Evolutionary conservation across 2,888 invertebrate genomes (phyloP).

Genomic region (Pemphredon lugubris): DNA sequence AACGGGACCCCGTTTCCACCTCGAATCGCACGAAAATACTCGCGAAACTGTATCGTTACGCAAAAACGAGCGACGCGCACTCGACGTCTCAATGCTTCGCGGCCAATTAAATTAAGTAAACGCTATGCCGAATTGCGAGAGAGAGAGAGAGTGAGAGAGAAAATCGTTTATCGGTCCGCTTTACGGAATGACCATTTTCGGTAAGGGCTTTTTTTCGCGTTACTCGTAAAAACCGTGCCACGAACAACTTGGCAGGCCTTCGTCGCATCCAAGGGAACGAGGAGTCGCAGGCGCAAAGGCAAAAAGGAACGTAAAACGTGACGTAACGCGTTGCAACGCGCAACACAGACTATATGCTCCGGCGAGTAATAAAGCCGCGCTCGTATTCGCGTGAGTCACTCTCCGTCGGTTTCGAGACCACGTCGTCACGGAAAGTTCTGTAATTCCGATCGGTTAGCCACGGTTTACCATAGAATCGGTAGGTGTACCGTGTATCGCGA

Average conservation of each 20-base stretch:
- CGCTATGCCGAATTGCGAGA: too few species aligned
- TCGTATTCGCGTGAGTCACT: slow-evolving; percentile 48
- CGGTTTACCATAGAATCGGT: neutral
- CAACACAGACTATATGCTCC: slow-evolving; percentile 32
- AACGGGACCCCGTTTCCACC: too few species aligned
- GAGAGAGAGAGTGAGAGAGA: too few species aligned
- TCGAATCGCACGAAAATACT: too few species aligned
- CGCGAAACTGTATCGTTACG: too few species aligned
- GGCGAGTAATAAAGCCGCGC: slow-evolving; percentile 44
- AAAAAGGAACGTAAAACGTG: slow-evolving; percentile 39
- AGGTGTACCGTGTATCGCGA: slow-evolving; percentile 3
- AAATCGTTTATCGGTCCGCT: neutral
- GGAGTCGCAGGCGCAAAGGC: slow-evolving; percentile 7
- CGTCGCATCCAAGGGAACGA: slow-evolving; percentile 24
- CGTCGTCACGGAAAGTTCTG: slow-evolving; percentile 39
- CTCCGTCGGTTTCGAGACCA: slow-evolving; percentile 43
- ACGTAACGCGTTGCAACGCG: slow-evolving; percentile 38
- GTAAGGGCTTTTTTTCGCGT: neutral
- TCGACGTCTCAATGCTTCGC: too few species aligned
- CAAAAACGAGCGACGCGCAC: too few species aligned
- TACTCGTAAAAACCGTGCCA: slow-evolving; percentile 6
- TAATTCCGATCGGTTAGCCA: slow-evolving; percentile 22
- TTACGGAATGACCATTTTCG: slow-evolving; percentile 21
- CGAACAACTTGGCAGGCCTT: slow-evolving; percentile 16
- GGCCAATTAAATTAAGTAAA: too few species aligned